Evolutionary conservation across 2,888 invertebrate genomes (phyloP), one percentile per base, ranked within the genome.

Genomic region (Caenorhabditis imperialis): DNA sequence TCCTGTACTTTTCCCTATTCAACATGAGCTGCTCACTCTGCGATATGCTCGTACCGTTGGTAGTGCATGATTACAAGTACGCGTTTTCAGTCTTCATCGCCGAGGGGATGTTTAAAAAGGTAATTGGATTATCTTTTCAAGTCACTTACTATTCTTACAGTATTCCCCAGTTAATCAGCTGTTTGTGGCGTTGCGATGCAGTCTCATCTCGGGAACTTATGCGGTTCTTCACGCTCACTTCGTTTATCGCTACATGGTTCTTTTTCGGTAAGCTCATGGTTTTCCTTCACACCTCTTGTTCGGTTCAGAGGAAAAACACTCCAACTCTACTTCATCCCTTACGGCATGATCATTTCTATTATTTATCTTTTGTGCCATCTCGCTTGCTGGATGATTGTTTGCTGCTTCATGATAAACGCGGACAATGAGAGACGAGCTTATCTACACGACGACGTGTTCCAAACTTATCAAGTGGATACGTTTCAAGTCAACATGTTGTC

Each of bases 211-310:
- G 3, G 62, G 51, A 22, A 18, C 53, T 0, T 62, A 62, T 25
- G 62, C 62, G 14, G 37, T 62, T 27, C 37, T 62, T 3, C 53
- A 53, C 23, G 33, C 53, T 14, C 53, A 62, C n/a, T 62, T 62
- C 27, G 18, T 62, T 1, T 62, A 62, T 22, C 33, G 62, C 3
- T 51, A 27, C n/a, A 33, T 44, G 35, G 53, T 51, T 8, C 12
- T 62, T 0, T 62, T 53, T 20, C 10, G 18, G 48, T 48, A 7
- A 18, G n/a, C n/a, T n/a, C n/a, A n/a, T n/a, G n/a, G n/a, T 1
- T 3, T 6, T 16, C 22, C 27, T 1, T 18, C 5, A 10, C n/a
- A n/a, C 3, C 16, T 6, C 3, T 4, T 7, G 12, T 3, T 6
- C 1, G 8, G 16, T 48, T 48, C 33, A 48, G 48, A 1, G 33